Evolutionary conservation across 2,113 vertebrate genomes (phyloP).

Genomic region (Bagarius yarrelli): DNA sequence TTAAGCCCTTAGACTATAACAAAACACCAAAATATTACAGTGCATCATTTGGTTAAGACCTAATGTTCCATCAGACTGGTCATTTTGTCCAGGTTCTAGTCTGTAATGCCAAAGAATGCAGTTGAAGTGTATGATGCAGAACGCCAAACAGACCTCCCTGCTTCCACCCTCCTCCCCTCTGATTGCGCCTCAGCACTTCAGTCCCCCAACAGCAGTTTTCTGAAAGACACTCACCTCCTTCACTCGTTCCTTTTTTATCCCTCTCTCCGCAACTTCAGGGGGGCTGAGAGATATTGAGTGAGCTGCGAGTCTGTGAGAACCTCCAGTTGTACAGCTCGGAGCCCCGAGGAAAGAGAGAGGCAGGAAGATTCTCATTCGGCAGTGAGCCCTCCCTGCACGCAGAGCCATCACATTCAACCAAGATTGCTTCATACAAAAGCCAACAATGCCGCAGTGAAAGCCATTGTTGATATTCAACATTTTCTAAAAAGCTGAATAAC

Average conservation of each 20-base stretch:
- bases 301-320: conserved; percentile 17
- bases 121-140: conserved; percentile 4
- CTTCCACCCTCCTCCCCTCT: conserved; percentile 45
- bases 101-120: conserved; percentile 15
- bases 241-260: conserved; percentile 52
- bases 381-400: conserved; percentile 72
- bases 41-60: not conserved
- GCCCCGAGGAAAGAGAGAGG: conserved; percentile 42
- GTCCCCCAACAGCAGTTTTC: conserved; percentile 52
- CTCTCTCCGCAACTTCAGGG: conserved; percentile 28
- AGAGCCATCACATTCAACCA: conserved; percentile 92
- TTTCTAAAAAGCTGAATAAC: conserved; percentile 99
- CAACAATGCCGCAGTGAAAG: conserved; percentile 95
- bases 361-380: conserved; percentile 59
- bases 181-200: conserved; percentile 32
- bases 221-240: conserved; percentile 53
- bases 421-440: conserved; percentile 99
- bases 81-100: not conserved
- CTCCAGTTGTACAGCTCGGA: conserved; percentile 29
- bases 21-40: conserved; percentile 1
- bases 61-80: not conserved
- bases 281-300: conserved; percentile 26
- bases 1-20: not conserved
- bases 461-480: conserved; percentile 99
- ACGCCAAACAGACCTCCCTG: conserved; percentile 47